These are phyloP conservation scores for Brenthis daphne DNA, from an alignment of 2,888 invertebrate species.

Conservation along the genomic window DNA sequence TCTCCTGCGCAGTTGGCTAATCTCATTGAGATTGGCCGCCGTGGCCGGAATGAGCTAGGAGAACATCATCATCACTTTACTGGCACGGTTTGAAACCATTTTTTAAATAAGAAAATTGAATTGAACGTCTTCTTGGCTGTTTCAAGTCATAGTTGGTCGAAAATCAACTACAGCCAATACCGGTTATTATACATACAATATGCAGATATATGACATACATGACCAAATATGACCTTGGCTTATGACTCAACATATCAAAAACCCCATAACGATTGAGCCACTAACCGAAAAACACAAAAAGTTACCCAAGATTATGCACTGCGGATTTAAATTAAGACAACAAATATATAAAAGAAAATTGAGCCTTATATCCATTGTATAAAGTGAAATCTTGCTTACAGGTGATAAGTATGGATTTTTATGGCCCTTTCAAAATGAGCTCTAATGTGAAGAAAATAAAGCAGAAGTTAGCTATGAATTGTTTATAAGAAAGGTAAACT, in stretches of 20 bases:
- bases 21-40: no score
- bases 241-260: slow-evolving; percentile 37
- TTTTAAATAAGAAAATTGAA: no score
- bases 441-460: not conserved
- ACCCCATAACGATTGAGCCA: slow-evolving; percentile 48
- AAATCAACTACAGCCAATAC: no score
- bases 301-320: slow-evolving; percentile 57
- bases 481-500: slow-evolving; percentile 45
- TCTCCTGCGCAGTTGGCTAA: no score
- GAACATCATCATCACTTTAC: no score
- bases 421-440: slow-evolving; percentile 14
- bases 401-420: not conserved
- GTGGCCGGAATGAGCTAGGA: no score
- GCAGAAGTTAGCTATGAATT: not conserved
- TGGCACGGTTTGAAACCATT: no score
- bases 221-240: slow-evolving; percentile 32
- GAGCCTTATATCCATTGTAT: not conserved
- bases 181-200: no score
- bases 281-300: slow-evolving; percentile 66
- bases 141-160: no score
- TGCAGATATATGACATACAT: not conserved
- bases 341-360: not conserved
- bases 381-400: no score
- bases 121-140: no score
- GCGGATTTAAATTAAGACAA: slow-evolving; percentile 44